A percentile compares a stretch with the other conserved stretches of the same genome.
Evolutionary conservation across 2,797 vertebrate genomes (phyloP).

Genomic region (Lagorchestes hirsutus): DNA sequence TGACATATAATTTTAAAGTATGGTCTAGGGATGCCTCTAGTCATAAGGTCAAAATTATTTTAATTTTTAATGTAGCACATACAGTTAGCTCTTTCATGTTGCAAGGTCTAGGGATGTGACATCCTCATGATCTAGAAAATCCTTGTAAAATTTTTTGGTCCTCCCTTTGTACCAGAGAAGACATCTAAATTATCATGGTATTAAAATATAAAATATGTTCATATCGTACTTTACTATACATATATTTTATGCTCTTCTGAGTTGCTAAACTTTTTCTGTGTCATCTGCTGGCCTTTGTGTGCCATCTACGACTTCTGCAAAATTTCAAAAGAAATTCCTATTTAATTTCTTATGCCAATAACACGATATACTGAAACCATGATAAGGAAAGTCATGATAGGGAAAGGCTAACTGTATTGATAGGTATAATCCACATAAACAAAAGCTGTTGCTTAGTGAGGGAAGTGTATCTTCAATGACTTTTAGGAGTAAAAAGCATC

Average conservation of each 20-base stretch:
- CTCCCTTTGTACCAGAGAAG: not conserved
- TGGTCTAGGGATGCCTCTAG: not conserved
- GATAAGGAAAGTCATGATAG: not conserved
- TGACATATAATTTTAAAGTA: not conserved
- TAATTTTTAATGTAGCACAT: not conserved
- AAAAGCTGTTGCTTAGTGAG: not conserved
- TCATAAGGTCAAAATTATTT: not conserved
- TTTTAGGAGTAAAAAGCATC: not conserved
- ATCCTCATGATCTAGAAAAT: not conserved
- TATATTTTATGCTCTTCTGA: not conserved
- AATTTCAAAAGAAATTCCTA: not conserved
- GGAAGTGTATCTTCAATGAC: not conserved
- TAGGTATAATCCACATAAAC: not conserved
- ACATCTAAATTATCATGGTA: not conserved
- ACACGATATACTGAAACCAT: not conserved
- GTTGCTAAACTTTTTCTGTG: not conserved
- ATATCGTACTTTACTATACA: not conserved
- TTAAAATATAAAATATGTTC: not conserved
- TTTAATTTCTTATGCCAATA: not conserved
- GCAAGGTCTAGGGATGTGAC: not conserved
- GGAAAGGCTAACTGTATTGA: not conserved
- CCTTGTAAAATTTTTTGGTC: not conserved
- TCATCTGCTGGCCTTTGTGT: not conserved
- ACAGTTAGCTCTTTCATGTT: not conserved
- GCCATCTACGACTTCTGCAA: not conserved